Percentiles rank a stretch among this genome's conserved stretches.
These are phyloP conservation scores for Peromyscus attwateri DNA, from an alignment of 2,797 vertebrate genomes.

Conservation along the genomic window DNA sequence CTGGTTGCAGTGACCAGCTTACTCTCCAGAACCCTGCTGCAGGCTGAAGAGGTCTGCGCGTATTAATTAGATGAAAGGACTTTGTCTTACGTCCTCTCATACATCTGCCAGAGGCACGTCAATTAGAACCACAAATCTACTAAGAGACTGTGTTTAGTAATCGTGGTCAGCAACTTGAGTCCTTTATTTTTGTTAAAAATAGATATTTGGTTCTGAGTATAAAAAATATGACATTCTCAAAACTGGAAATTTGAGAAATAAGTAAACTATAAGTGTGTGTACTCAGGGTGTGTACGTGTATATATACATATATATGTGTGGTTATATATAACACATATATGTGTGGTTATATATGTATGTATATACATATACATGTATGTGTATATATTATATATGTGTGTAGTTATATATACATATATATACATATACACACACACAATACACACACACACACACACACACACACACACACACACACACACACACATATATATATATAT, in stretches of 20 bases:
- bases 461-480: too few relatives aligned
- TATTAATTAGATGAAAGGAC: background rate
- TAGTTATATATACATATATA: too few relatives aligned
- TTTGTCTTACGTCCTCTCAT: background rate
- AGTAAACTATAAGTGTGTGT: background rate
- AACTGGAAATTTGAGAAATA: background rate
- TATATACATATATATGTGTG: fast-evolving
- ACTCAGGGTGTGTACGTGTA: background rate
- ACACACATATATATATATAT: too few relatives aligned
- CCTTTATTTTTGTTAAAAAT: constrained; percentile 45
- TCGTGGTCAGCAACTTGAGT: background rate
- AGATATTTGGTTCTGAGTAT: constrained; percentile 36
- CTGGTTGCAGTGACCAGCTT: background rate
- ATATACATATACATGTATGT: background rate
- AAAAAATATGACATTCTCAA: constrained; percentile 38
- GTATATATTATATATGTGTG: too few relatives aligned
- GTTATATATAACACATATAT: background rate
- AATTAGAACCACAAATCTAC: background rate
- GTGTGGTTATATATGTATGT: too few relatives aligned
- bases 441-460: too few relatives aligned
- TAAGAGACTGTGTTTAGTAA: background rate
- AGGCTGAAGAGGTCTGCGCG: background rate
- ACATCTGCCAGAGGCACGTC: background rate
- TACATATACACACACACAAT: too few relatives aligned
- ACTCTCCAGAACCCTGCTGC: background rate